Percentiles rank a stretch among this genome's conserved stretches.
These are phyloP conservation scores for Podargus strigoides DNA, from an alignment of 2,797 vertebrate genomes.

Conservation along the genomic window DNA sequence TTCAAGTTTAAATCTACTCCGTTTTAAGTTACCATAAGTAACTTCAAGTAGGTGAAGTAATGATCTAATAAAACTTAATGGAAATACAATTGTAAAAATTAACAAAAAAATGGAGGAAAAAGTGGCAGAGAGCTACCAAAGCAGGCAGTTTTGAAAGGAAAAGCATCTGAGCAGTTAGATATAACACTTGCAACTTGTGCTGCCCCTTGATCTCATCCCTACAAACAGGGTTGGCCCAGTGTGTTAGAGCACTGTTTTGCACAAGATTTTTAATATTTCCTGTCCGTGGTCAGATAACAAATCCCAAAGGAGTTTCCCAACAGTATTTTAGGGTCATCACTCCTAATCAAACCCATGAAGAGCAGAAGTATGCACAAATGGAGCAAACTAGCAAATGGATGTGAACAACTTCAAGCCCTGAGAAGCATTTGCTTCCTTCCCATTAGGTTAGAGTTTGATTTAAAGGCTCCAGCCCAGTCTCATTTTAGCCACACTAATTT, in stretches of 20 bases:
- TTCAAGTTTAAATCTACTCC: not conserved
- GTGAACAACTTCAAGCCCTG: not conserved
- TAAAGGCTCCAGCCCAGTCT: not conserved
- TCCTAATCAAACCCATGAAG: not conserved
- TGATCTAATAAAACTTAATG: not conserved
- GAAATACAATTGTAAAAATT: not conserved
- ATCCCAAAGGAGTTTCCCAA: not conserved
- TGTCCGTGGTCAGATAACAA: not conserved
- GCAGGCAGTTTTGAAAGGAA: not conserved
- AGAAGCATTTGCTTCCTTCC: not conserved
- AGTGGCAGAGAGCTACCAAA: not conserved
- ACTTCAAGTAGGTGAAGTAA: not conserved
- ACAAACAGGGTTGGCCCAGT: accelerated
- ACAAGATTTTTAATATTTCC: not conserved
- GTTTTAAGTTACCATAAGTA: not conserved
- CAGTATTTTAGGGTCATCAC: not conserved
- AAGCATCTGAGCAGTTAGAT: not conserved
- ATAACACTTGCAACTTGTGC: not conserved
- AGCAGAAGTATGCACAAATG: not conserved
- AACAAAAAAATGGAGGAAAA: accelerated
- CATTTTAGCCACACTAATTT: not conserved
- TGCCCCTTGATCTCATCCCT: not conserved
- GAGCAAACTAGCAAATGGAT: not conserved
- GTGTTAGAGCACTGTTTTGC: not conserved
- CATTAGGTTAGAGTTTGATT: not conserved